Conservation (phyloP, 23 tunicate genomes). For the Styela plicata region DNA sequence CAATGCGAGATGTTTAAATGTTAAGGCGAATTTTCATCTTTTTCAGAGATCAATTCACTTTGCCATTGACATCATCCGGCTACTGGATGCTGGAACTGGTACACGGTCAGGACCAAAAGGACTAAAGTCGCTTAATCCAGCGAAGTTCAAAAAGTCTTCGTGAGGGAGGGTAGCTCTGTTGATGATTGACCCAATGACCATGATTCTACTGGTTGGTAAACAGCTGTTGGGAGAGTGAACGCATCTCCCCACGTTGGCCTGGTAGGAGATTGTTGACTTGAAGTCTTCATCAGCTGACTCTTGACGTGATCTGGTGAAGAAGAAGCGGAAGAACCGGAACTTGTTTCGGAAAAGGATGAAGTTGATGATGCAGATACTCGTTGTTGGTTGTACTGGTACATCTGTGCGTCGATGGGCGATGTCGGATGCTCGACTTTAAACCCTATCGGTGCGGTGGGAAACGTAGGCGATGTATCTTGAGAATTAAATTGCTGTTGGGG, state of each 20-base stretch:
- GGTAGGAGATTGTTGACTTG: not conserved
- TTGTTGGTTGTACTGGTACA: not conserved
- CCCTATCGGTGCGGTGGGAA: not conserved
- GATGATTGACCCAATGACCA: not conserved
- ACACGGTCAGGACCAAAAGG: not conserved
- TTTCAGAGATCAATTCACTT: too few species aligned
- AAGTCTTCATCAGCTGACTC: not conserved
- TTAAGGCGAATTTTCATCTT: too few species aligned
- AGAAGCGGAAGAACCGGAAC: not conserved
- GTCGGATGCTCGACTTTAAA: not conserved
- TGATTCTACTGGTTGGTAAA: not conserved
- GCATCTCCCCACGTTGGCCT: not conserved
- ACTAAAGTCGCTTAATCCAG: not conserved
- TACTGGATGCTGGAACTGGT: not conserved
- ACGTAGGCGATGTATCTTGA: not conserved
- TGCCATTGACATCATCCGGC: not conserved
- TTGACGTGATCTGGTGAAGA: constrained; percentile 11
- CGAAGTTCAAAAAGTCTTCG: not conserved
- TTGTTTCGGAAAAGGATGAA: not conserved
- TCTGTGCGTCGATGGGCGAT: not conserved
- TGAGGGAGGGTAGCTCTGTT: not conserved
- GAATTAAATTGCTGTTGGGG: not conserved
- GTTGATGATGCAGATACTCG: not conserved
- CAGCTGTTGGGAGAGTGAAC: not conserved
- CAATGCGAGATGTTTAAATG: too few species aligned